Evolutionary conservation across 2,888 invertebrate genomes (phyloP), one percentile per base, ranked within the genome.

Genomic region (Loripinus fragilis): DNA sequence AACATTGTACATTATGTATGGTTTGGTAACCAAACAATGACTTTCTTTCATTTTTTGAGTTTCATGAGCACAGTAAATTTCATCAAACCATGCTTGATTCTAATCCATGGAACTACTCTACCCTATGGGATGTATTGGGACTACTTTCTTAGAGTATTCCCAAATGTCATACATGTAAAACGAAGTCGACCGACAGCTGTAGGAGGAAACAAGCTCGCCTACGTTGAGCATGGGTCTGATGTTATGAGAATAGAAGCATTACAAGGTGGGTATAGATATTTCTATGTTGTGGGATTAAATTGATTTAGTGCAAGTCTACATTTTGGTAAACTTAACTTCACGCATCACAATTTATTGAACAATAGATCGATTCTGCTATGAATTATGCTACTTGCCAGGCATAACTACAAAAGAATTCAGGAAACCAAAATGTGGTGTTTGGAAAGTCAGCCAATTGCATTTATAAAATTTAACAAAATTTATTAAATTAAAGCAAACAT

Each of bases 201-300:
- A 15, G 87, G 83, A 75, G 85, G 85, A 8, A 85, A 80, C 33
- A 82, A 78, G 25, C 38, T 90, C 30, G 74, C 80, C 0, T 78
- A 78, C 30, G 69, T 89, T n/a, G 89, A 90, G 76, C 90, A 90
- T 73, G 87, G 88, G 64, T 85, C 90, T 0, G 90, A 89, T 74
- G 78, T 90, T 2, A 86, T 86, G 0, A 82, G 88, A 55, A 77
- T 90, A n/a, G 80, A 87, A 67, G 86, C 87, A 10, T 69, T 90
- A 15, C 74, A 84, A 82, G 87, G 90, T 90, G n/a, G n/a, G n/a
- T n/a, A n/a, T n/a, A n/a, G n/a, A n/a, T n/a, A n/a, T n/a, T n/a
- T n/a, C n/a, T n/a, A n/a, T n/a, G n/a, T n/a, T n/a, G n/a, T n/a
- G n/a, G n/a, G n/a, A n/a, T n/a, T n/a, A n/a, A n/a, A n/a, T n/a